Base-by-base conservation (phyloP, 2,797 vertebrate genomes). In the Characodon lateralis region DNA sequence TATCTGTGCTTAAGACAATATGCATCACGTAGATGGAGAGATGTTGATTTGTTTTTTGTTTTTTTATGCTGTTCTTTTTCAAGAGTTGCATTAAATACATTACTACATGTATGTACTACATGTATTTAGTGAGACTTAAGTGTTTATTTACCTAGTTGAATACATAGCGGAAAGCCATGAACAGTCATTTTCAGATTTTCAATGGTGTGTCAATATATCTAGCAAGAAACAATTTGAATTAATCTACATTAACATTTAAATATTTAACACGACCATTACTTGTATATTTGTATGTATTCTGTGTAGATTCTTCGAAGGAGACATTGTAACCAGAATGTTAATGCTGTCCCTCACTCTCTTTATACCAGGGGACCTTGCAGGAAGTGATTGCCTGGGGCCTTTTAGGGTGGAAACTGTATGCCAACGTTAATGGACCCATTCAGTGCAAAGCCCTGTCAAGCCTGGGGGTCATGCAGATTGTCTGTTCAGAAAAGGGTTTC, bases 301-400 rank as follows among this genome's bases (percentile, higher is more conserved):
- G 8, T 53, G 12, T 58, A 1, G 31, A 48, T 53, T 72, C 65
- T 5, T n/a, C 0, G 3, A 46, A 22, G 39, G 3, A 48, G 2
- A 61, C 6, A 18, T 26, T n/a, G 24, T 46, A 51, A 2, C 71
- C 51, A 14, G 48, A 61, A 48, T 9, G 6, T 6, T 65, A 51
- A 65, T 48, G 56, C 48, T 35, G 22, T 51, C 3, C 65, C 6
- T 41, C 4, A 72, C 0, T 69, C 18, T 81, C 24, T 24, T 61
- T 74, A 58, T 92, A 83, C 14, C 85, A 99, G 98, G 97, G 98
- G 13, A 97, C 97, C 6, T 85, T 99, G 84, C 98, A 99, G 92
- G 98, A 99, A 81, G 98, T 98, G 83, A 98, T 99, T 51, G 97
- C 97, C 59, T 99, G 98, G 98, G 98, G 98, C n/a, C 94, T 99